Evolutionary conservation across 64 coral and sea anemone species (phyloP), one percentile per base, ranked within the genome.

Genomic region (Dendrophyllia cribrosa): DNA sequence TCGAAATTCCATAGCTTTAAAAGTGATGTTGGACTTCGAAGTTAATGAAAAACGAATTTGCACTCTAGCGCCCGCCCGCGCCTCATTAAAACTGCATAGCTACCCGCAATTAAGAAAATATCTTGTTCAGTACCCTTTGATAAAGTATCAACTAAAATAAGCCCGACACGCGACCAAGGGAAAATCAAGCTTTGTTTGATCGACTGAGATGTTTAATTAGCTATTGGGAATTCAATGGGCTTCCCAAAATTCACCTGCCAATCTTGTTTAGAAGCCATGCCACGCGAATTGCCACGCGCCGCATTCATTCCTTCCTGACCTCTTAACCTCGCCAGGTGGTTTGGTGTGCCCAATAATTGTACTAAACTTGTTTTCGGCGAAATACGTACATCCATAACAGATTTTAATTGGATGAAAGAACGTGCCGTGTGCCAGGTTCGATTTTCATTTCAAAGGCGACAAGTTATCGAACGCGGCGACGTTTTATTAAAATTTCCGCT

Each of bases 131-230:
- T 89, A 73, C 75, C 76, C 59, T 90, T 95, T 95, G 78, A 85
- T 86, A 74, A 79, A 74, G 88, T 86, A 91, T 91, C 79, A 68
- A 70, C 70, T 58, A 77, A 92, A 93, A 93, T 96, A 64, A 58
- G 65, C 12, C 72, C 79, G 95, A 90, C 95, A 96, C 95, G 95
- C 95, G 91, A 96, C 95, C 43, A 70, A 68, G 73, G 17, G 46
- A 93, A 96, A 93, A 93, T 67, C 77, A 78, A 70, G 88, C 87
- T 93, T 90, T 96, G 91, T 96, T 89, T 72, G 44, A 45, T 13
- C 86, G 51, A 71, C 95, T 87, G 71, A 78, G 68, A 86, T 93
- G 95, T 96, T 96, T 96, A 96, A 96, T 96, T 96, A 93, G 91
- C 88, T 77, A 96, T 89, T 86, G 53, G 86, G 51, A 83, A 86